Evolutionary conservation across 2,797 vertebrate species (phyloP).

Genomic region (Pelodytes ibericus): DNA sequence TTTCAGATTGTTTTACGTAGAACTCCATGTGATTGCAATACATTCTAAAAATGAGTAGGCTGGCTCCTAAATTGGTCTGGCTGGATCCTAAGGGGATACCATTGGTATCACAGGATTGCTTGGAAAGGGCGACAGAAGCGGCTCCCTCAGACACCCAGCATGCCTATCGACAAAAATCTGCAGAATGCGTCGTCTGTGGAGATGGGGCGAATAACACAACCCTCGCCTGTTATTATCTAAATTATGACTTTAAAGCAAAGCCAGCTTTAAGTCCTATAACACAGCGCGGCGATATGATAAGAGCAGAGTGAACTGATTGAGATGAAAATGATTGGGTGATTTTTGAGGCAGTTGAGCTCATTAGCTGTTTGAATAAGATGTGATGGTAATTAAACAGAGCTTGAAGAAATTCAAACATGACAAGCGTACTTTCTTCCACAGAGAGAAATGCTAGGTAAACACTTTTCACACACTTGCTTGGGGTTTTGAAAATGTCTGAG

Average conservation of each 20-base stretch:
- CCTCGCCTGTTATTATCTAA: constrained; percentile 31
- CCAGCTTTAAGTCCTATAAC: constrained; percentile 23
- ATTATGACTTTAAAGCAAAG: constrained; percentile 41
- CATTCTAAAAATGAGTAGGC: too few relatives aligned
- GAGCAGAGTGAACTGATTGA: constrained; percentile 32
- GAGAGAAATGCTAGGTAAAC: constrained; percentile 74
- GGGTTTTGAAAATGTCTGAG: constrained; percentile 66
- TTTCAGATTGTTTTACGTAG: too few relatives aligned
- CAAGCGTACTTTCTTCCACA: constrained; percentile 53
- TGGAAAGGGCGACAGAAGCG: too few relatives aligned
- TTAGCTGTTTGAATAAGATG: constrained; percentile 73
- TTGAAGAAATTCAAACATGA: constrained; percentile 65
- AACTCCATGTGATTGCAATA: too few relatives aligned
- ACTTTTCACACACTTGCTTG: constrained; percentile 66
- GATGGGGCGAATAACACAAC: not conserved
- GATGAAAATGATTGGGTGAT: constrained; percentile 34
- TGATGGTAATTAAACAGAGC: constrained; percentile 78
- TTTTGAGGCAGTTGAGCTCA: constrained; percentile 62
- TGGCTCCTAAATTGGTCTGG: too few relatives aligned
- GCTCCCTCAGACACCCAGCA: too few relatives aligned
- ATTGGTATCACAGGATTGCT: too few relatives aligned
- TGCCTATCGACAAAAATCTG: not conserved
- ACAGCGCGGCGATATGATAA: constrained; percentile 28
- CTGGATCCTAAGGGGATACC: too few relatives aligned
- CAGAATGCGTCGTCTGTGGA: not conserved